Evolutionary conservation across 2,888 invertebrate genomes (phyloP).

Genomic region (Toxonevra muliebris): DNA sequence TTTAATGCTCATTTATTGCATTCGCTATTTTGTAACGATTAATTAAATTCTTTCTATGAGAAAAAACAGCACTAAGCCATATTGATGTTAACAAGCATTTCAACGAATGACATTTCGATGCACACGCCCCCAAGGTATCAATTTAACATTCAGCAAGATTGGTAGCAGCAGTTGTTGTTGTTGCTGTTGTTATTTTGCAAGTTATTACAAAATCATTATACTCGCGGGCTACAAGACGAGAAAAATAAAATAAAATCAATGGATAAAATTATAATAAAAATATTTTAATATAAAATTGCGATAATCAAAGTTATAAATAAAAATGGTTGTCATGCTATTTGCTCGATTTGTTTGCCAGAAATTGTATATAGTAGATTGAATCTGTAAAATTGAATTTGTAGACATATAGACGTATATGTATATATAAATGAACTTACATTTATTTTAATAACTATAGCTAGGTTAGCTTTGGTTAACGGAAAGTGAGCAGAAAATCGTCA

Average conservation of each 20-base stretch:
- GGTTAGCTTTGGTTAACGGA: too few species aligned
- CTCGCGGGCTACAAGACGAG: constrained; percentile 34
- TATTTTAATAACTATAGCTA: too few species aligned
- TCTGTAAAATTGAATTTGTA: too few species aligned
- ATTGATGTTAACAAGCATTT: constrained; percentile 57
- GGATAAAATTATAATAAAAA: constrained; percentile 43
- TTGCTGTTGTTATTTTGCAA: constrained; percentile 23
- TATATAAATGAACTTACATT: too few species aligned
- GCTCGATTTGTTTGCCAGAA: constrained; percentile 56
- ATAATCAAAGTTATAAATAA: constrained; percentile 48
- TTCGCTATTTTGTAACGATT: not conserved
- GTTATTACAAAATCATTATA: constrained; percentile 35
- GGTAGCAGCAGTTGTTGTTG: constrained; percentile 24
- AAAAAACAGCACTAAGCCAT: too few species aligned
- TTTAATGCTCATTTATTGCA: not conserved
- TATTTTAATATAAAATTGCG: constrained; percentile 22
- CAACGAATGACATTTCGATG: constrained; percentile 61
- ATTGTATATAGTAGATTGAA: constrained; percentile 37
- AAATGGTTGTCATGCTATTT: constrained; percentile 48
- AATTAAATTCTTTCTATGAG: too few species aligned
- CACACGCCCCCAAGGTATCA: constrained; percentile 57
- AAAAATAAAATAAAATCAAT: constrained; percentile 44
- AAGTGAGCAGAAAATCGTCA: too few species aligned
- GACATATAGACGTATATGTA: too few species aligned
- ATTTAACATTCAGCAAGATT: constrained; percentile 39